phyloP scores from a whole-genome alignment of 2,113 vertebrate genomes.

The Tringa solitaria region DNA sequence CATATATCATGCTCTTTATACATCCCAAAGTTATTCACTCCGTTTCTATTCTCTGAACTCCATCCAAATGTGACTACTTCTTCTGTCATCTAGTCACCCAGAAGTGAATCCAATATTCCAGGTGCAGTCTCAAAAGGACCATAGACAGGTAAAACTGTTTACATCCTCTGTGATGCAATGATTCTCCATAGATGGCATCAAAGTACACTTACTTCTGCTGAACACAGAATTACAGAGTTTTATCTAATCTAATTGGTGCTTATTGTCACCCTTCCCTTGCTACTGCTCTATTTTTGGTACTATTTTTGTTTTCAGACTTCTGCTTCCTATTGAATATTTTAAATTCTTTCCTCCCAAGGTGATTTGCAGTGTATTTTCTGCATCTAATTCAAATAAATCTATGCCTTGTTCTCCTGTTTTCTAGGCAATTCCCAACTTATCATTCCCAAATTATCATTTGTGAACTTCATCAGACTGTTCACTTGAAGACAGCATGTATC shows the following conservation, averaged over 20 bases:
- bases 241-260: conserved; percentile 2
- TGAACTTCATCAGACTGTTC: not conserved
- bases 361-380: not conserved
- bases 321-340: not conserved
- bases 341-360: not conserved
- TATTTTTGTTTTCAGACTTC: not conserved
- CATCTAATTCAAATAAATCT: not conserved
- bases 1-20: not conserved
- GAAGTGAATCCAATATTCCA: conserved; percentile 34
- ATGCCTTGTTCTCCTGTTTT: not conserved
- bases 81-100: not conserved
- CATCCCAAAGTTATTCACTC: not conserved
- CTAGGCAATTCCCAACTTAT: not conserved
- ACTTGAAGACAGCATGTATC: not conserved
- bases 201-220: not conserved
- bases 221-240: not conserved
- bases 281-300: not conserved
- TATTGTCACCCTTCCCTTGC: not conserved
- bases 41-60: conserved; percentile 19
- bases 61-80: conserved; percentile 13
- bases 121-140: conserved; percentile 49
- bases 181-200: not conserved
- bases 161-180: not conserved
- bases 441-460: not conserved
- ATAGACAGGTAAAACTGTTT: not conserved